Conservation (phyloP, 2,113 vertebrate species). For the Tretioscincus oriximinensis region DNA sequence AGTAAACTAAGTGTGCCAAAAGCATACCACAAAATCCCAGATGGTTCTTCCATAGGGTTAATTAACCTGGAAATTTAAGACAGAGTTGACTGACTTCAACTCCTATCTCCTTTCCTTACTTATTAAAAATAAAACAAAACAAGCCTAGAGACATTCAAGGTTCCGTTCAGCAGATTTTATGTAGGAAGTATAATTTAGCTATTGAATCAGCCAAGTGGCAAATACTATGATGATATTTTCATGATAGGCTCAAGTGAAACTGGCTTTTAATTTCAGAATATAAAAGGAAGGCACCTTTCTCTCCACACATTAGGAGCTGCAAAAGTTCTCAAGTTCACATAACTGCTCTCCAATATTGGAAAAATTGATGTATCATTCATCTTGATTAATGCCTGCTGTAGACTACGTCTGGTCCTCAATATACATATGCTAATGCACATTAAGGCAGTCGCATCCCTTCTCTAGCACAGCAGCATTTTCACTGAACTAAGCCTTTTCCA, state of each 20-base stretch:
- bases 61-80: conserved; percentile 62
- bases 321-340: not conserved
- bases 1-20: conserved; percentile 56
- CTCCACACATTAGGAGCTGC: not conserved
- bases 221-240: conserved; percentile 21
- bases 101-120: conserved; percentile 28
- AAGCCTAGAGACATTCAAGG: conserved; percentile 41
- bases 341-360: too few species aligned
- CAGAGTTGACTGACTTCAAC: conserved; percentile 33
- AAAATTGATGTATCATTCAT: too few species aligned
- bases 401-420: too few species aligned
- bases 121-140: conserved; percentile 21
- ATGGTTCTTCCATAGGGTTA: conserved; percentile 58
- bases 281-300: not conserved
- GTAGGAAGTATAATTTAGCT: conserved; percentile 56
- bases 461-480: not conserved
- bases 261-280: not conserved
- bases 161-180: conserved; percentile 44
- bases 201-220: conserved; percentile 42
- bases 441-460: too few species aligned
- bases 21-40: conserved; percentile 51
- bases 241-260: conserved; percentile 15
- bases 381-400: too few species aligned
- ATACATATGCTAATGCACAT: too few species aligned
- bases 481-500: too few species aligned